Percentiles rank a stretch among this genome's conserved stretches.
phyloP scores from a whole-genome alignment of 2,797 vertebrate species.

The Valencia hispanica region DNA sequence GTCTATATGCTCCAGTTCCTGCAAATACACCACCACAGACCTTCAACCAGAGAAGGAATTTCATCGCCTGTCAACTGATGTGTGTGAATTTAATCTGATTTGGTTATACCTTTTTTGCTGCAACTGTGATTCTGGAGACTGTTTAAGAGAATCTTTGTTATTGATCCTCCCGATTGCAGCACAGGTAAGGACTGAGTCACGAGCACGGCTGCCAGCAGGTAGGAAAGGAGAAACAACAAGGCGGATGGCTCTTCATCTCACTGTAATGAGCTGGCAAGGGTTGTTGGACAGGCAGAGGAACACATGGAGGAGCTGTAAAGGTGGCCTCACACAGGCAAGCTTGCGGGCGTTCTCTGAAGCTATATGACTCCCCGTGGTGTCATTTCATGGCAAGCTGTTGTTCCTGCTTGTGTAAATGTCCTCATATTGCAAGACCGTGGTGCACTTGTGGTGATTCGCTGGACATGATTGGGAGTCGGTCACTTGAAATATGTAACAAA shows the following conservation, averaged over 20 bases:
- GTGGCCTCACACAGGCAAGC: slow-evolving; percentile 57
- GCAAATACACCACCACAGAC: slow-evolving; percentile 21
- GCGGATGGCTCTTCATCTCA: slow-evolving; percentile 69
- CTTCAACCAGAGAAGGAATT: slow-evolving; percentile 40
- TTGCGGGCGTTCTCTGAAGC: slow-evolving; percentile 59
- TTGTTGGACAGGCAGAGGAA: slow-evolving; percentile 69
- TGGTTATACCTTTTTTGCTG: not conserved
- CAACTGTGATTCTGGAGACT: slow-evolving; percentile 26
- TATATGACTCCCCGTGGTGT: slow-evolving; percentile 67
- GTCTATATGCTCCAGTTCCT: slow-evolving; percentile 37
- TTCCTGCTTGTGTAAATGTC: slow-evolving; percentile 61
- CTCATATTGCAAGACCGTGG: slow-evolving; percentile 41
- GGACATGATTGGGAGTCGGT: not conserved
- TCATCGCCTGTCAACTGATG: slow-evolving; percentile 34
- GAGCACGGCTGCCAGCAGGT: slow-evolving; percentile 50
- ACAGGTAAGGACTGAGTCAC: slow-evolving; percentile 63
- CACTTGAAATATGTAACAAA: not conserved
- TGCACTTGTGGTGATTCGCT: slow-evolving; percentile 9
- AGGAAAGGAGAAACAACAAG: slow-evolving; percentile 48
- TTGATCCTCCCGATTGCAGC: slow-evolving; percentile 30
- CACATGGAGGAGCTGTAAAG: slow-evolving; percentile 76
- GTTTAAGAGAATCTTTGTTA: slow-evolving; percentile 5
- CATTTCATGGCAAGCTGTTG: slow-evolving; percentile 70
- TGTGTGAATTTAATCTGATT: slow-evolving; percentile 16
- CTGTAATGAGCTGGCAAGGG: slow-evolving; percentile 73